These are phyloP conservation scores for Myopa tessellatipennis DNA, from an alignment of 2,888 invertebrate species.

Conservation along the genomic window DNA sequence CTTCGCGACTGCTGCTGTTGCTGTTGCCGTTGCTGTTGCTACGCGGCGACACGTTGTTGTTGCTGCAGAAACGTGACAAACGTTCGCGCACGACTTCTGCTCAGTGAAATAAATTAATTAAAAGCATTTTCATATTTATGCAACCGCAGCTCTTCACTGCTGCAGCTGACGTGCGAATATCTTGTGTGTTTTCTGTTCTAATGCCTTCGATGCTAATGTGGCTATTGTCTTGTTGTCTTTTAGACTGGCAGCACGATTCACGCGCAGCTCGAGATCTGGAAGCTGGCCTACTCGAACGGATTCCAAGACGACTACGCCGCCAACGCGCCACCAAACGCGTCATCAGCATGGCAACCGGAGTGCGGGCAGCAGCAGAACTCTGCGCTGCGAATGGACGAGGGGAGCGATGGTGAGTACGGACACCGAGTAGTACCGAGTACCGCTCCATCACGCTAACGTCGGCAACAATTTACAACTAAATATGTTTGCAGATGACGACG, in stretches of 20 bases:
- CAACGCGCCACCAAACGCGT: constrained; percentile 50
- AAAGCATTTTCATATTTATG: constrained; percentile 13
- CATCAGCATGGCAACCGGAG: constrained; percentile 51
- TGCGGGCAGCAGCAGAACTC: constrained; percentile 52
- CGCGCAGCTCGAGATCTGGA: constrained; percentile 93
- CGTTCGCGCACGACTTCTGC: constrained; percentile 24
- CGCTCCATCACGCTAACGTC: neutral
- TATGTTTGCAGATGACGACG: constrained; percentile 1
- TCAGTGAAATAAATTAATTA: constrained; percentile 30
- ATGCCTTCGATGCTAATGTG: neutral
- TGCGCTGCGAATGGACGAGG: constrained; percentile 55
- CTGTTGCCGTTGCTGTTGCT: neutral
- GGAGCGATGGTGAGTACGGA: constrained; percentile 60
- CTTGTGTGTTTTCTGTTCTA: neutral
- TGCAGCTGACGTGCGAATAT: constrained; percentile 12
- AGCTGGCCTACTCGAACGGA: constrained; percentile 78
- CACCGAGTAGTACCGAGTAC: neutral
- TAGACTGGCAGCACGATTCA: constrained; percentile 87
- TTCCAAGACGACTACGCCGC: constrained; percentile 55
- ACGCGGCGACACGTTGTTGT: neutral
- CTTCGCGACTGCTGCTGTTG: too few relatives aligned
- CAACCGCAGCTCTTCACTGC: neutral
- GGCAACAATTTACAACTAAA: too few relatives aligned
- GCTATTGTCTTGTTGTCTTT: constrained; percentile 47
- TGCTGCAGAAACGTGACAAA: constrained; percentile 31